Conservation (phyloP, 53 echinoderm and acorn worm species). For the Paracentrotus lividus region DNA sequence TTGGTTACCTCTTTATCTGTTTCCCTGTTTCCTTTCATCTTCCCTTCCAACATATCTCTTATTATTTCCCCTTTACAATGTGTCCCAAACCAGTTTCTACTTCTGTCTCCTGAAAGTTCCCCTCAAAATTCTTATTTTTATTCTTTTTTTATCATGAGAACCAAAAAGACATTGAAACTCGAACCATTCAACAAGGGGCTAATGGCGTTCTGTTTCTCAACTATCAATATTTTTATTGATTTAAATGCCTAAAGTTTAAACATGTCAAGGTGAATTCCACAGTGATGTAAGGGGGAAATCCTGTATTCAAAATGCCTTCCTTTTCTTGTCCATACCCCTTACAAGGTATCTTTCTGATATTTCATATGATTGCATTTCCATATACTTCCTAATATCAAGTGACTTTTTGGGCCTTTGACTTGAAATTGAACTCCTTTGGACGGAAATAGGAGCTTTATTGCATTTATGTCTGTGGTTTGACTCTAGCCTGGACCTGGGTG, state of each 20-base stretch:
- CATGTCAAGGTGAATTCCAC: background rate
- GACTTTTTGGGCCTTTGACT: conserved; percentile 10
- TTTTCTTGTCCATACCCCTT: background rate
- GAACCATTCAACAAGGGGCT: no score
- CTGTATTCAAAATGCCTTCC: background rate
- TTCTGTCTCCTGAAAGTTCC: no score
- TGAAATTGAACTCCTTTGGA: conserved; percentile 1
- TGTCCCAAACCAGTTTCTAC: no score
- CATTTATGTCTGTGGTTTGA: conserved; percentile 8
- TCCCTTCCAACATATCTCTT: no score
- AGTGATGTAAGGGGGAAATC: background rate
- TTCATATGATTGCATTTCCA: background rate
- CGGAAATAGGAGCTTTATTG: background rate
- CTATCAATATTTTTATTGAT: conserved; percentile 41
- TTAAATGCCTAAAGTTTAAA: background rate
- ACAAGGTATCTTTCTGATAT: background rate
- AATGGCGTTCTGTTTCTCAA: no score
- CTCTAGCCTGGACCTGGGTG: background rate
- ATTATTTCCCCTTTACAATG: no score
- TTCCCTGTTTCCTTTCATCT: no score
- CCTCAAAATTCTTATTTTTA: no score
- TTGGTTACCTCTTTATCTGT: no score
- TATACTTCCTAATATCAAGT: conserved; percentile 13
- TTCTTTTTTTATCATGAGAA: no score
- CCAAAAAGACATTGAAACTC: no score